These are phyloP conservation scores for Pangasius djambal DNA, from an alignment of 2,797 vertebrate species.

Conservation along the genomic window DNA sequence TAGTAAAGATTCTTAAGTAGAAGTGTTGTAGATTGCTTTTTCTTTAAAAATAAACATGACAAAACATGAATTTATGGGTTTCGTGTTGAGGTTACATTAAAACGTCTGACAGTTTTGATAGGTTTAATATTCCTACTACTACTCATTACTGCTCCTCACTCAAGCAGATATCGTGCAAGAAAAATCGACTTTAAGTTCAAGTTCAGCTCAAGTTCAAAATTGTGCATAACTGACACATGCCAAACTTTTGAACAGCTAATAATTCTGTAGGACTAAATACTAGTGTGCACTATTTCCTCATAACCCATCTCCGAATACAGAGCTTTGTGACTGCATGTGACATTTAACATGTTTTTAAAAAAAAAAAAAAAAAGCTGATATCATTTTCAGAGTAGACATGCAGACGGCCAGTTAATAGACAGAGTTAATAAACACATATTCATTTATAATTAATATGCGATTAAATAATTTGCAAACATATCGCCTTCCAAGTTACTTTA, in stretches of 20 bases:
- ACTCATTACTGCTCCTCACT: background rate
- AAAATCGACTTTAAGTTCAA: background rate
- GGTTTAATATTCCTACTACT: background rate
- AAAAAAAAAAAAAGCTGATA: no score
- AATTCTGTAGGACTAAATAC: background rate
- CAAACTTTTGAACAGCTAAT: background rate
- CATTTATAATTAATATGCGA: background rate
- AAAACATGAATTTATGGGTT: background rate
- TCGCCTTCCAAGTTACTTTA: background rate
- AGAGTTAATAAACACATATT: background rate
- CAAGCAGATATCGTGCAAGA: background rate
- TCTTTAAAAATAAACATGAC: background rate
- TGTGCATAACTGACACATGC: background rate
- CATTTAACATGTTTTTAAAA: no score
- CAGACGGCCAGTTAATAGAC: background rate
- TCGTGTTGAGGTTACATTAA: background rate
- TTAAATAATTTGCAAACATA: background rate
- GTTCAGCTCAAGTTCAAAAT: background rate
- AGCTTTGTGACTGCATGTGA: no score
- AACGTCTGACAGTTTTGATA: background rate
- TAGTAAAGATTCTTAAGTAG: background rate
- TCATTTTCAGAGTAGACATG: background rate
- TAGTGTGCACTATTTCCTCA: background rate
- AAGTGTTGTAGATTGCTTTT: background rate
- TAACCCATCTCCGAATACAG: background rate